Percentiles rank a stretch among this genome's conserved stretches.
phyloP scores from a whole-genome alignment of 2,797 vertebrate species.

The Anas georgica region DNA sequence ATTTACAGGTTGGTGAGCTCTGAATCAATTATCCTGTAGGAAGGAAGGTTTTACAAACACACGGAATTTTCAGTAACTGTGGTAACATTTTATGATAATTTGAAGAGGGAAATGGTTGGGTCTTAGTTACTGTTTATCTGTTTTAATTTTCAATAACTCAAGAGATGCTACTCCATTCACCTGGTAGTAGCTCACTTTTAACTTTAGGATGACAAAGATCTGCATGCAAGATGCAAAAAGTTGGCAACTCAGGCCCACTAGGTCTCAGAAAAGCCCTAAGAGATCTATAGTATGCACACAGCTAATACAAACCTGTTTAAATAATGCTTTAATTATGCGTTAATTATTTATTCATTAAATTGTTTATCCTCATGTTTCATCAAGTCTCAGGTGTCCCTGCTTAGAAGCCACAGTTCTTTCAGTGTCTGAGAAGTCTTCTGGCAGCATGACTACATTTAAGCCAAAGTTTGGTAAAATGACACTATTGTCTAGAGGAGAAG shows the following conservation, averaged over 20 bases:
- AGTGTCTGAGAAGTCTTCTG: constrained; percentile 10
- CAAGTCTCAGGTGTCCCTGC: constrained; percentile 32
- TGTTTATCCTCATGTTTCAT: constrained; percentile 58
- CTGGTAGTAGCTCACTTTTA: background rate
- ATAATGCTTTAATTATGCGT: constrained; percentile 67
- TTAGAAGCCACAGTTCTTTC: background rate
- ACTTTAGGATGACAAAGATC: background rate
- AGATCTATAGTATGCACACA: background rate
- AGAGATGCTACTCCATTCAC: background rate
- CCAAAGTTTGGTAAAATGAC: background rate
- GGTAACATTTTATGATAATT: background rate
- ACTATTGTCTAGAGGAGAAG: background rate
- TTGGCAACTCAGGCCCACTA: background rate
- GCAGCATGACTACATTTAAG: constrained; percentile 22
- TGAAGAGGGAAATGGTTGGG: background rate
- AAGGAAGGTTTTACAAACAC: background rate
- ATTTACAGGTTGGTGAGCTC: background rate
- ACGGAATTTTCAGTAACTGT: background rate
- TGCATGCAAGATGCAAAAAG: background rate
- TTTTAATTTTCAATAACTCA: background rate
- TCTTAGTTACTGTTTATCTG: background rate
- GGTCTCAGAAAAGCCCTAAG: background rate
- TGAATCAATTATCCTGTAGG: background rate
- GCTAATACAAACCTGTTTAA: constrained; percentile 55
- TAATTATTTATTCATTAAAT: constrained; percentile 74